Conservation (phyloP, 2,797 vertebrate species). For the Hypotaenidia okinawae region DNA sequence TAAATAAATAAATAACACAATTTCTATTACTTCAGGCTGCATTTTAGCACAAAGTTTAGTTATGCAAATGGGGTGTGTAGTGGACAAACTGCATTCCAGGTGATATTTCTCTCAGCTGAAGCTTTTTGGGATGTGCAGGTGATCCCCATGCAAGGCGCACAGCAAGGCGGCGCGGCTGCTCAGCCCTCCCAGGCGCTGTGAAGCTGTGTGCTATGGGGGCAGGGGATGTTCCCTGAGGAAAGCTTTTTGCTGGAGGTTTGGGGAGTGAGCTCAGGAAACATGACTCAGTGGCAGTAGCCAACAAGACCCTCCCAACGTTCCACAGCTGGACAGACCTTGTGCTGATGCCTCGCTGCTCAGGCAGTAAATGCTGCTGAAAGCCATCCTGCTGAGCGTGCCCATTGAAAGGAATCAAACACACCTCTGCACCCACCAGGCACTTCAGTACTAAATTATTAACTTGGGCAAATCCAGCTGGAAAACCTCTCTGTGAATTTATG, state of each 20-base stretch:
- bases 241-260: background rate
- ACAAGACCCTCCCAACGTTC: background rate
- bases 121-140: background rate
- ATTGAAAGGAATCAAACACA: background rate
- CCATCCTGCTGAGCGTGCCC: background rate
- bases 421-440: background rate
- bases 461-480: background rate
- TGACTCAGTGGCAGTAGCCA: background rate
- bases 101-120: background rate
- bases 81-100: background rate
- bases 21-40: background rate
- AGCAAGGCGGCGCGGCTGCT: accelerated
- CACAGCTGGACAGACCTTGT: background rate
- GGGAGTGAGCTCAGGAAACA: background rate
- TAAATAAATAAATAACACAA: background rate
- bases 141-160: background rate
- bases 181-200: background rate
- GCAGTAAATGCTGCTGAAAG: background rate
- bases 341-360: accelerated
- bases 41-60: background rate
- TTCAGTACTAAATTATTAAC: background rate
- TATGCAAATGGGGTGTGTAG: background rate
- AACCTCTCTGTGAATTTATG: background rate
- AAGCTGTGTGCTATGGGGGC: accelerated
- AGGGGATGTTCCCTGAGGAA: accelerated